phyloP scores from a whole-genome alignment of 1,140 invertebrate species.

The Kradibia gibbosae region DNA sequence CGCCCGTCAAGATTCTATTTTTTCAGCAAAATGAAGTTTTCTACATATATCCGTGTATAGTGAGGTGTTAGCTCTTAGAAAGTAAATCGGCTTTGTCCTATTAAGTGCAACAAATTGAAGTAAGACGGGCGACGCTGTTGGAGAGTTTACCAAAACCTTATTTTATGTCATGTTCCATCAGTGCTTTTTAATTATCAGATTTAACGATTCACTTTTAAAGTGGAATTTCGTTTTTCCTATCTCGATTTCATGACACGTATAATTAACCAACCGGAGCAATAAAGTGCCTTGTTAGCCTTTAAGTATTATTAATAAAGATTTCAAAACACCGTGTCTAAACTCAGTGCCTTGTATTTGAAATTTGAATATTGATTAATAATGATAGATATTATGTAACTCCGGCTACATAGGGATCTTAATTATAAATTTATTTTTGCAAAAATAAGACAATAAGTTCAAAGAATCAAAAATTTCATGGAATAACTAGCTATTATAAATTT shows the following conservation, averaged over 20 bases:
- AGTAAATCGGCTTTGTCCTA: too few relatives aligned
- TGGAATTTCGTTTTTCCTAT: neutral
- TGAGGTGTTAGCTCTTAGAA: too few relatives aligned
- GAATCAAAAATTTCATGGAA: neutral
- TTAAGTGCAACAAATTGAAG: too few relatives aligned
- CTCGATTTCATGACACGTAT: neutral
- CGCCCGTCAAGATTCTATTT: too few relatives aligned
- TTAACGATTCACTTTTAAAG: neutral
- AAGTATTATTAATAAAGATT: too few relatives aligned
- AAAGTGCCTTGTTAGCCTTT: neutral
- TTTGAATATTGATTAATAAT: neutral
- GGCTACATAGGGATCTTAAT: neutral
- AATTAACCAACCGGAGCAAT: neutral
- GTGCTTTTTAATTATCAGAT: conserved; percentile 5
- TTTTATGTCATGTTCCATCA: neutral
- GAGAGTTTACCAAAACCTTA: neutral
- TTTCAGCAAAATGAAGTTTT: too few relatives aligned
- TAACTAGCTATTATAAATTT: neutral
- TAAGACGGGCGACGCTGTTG: too few relatives aligned
- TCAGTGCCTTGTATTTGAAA: neutral
- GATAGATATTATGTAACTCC: neutral
- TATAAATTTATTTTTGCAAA: neutral
- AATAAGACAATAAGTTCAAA: neutral
- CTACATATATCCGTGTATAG: too few relatives aligned
- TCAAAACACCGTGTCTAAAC: too few relatives aligned